Percentiles rank a stretch among this genome's conserved stretches.
Conservation (phyloP, 2,113 vertebrate genomes). For the Mystacornis crossleyi region DNA sequence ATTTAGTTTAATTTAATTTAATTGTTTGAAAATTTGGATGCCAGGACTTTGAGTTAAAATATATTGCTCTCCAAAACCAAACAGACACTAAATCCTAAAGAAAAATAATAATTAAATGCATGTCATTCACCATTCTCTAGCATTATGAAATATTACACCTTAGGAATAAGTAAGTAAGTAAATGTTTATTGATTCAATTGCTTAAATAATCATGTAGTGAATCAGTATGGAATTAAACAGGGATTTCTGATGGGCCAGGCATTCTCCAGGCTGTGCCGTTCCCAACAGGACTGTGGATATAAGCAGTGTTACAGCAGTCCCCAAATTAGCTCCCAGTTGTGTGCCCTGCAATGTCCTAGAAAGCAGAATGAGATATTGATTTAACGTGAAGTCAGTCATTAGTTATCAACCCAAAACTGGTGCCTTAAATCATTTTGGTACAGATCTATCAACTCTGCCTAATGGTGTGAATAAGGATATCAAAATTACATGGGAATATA, state of each 20-base stretch:
- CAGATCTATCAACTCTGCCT: background rate
- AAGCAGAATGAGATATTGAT: background rate
- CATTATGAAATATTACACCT: background rate
- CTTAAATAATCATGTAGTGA: background rate
- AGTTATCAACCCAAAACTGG: background rate
- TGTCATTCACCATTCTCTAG: background rate
- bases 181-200: background rate
- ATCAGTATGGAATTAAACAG: background rate
- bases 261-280: background rate
- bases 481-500: background rate
- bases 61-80: background rate
- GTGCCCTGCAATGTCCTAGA: background rate
- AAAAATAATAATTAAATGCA: background rate
- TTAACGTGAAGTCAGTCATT: background rate
- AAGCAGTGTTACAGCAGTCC: background rate
- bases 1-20: background rate
- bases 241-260: background rate
- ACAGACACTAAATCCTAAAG: background rate
- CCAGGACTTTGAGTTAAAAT: background rate
- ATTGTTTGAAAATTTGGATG: background rate
- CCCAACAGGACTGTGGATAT: fast-evolving
- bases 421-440: background rate
- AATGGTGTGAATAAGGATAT: background rate
- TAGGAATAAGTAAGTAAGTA: background rate
- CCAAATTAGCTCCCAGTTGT: background rate